phyloP scores from a whole-genome alignment of 2,797 vertebrate genomes.

The Urophycis tenuis region DNA sequence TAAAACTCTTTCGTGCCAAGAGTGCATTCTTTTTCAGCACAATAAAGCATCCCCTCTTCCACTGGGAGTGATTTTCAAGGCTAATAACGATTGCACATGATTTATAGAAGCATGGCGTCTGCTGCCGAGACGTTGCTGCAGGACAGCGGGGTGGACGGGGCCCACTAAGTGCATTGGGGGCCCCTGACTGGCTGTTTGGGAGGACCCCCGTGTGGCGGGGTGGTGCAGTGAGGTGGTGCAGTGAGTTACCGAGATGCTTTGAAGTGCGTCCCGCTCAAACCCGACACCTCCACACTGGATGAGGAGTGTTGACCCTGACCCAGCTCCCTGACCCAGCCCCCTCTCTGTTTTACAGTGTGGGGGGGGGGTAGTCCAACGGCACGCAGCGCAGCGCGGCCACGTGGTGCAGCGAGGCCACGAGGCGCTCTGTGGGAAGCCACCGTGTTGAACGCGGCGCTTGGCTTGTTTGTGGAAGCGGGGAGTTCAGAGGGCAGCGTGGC shows the following conservation, averaged over 20 bases:
- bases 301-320: not conserved
- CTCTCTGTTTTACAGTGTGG: not conserved
- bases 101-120: conserved; percentile 33
- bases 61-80: conserved; percentile 11
- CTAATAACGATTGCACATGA: conserved; percentile 26
- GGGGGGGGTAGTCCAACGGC: conserved; percentile 27
- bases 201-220: conserved; percentile 22
- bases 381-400: conserved; percentile 28
- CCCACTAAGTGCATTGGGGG: conserved; percentile 26
- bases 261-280: not conserved
- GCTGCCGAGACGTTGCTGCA: conserved; percentile 18
- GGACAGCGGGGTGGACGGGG: not conserved
- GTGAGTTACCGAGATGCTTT: conserved; percentile 22
- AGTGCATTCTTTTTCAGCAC: conserved; percentile 10
- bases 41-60: not conserved
- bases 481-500: conserved; percentile 10
- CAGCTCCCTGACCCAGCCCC: not conserved
- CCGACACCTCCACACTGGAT: not conserved
- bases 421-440: not conserved
- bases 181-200: conserved; percentile 21
- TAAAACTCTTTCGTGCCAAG: conserved; percentile 2
- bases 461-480: conserved; percentile 31
- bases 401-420: conserved; percentile 27
- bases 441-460: not conserved
- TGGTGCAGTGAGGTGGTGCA: conserved; percentile 30